These are phyloP conservation scores for Drosophila kurseongensis DNA, from an alignment of 1,140 invertebrate species.

Conservation along the genomic window DNA sequence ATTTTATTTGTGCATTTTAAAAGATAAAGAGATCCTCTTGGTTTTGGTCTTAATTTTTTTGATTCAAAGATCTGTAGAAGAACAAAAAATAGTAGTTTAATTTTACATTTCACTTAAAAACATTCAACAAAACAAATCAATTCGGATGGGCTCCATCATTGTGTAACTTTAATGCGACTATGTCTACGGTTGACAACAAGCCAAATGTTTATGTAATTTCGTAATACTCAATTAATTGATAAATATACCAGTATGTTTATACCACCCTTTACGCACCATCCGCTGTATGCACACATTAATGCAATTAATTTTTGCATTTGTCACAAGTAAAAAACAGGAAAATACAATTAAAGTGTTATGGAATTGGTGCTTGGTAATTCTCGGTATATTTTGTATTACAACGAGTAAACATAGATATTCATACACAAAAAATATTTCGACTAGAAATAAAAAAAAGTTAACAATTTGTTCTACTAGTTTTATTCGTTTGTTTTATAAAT, in stretches of 20 bases:
- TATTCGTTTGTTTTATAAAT: too few species aligned
- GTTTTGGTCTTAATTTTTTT: too few species aligned
- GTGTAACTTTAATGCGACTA: conserved; percentile 57
- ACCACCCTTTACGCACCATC: conserved; percentile 2
- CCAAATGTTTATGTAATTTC: conserved; percentile 62
- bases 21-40: neutral
- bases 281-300: conserved; percentile 50
- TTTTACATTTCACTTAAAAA: neutral
- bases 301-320: conserved; percentile 71
- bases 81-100: too few species aligned
- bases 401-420: conserved; percentile 5
- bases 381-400: conserved; percentile 25
- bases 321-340: conserved; percentile 49
- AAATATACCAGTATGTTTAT: conserved; percentile 27
- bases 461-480: too few species aligned
- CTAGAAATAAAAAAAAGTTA: too few species aligned
- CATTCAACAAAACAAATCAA: conserved; percentile 7
- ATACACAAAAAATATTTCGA: too few species aligned
- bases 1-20: too few species aligned
- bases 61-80: too few species aligned
- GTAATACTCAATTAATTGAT: conserved; percentile 70
- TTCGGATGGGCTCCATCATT: conserved; percentile 21
- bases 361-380: conserved; percentile 19
- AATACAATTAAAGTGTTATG: conserved; percentile 61
- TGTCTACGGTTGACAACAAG: conserved; percentile 33